Percentiles rank a stretch among this genome's conserved stretches.
These are phyloP conservation scores for Aplochiton taeniatus DNA, from an alignment of 2,797 vertebrate species.

Conservation along the genomic window DNA sequence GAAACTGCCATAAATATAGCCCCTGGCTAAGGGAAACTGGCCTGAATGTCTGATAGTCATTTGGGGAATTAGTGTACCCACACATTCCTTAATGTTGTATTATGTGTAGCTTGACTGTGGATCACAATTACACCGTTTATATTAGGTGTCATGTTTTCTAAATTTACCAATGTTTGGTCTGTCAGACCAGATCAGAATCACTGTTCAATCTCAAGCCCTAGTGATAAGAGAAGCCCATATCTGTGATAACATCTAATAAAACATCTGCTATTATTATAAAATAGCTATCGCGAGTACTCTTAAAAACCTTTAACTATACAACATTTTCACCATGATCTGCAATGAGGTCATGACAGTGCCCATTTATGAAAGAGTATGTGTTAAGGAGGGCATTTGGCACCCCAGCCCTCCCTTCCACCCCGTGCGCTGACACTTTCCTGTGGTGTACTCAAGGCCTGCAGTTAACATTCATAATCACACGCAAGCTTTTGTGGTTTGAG, in stretches of 20 bases:
- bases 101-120: background rate
- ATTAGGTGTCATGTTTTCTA: background rate
- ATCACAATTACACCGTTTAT: background rate
- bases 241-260: too few species aligned
- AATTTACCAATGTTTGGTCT: background rate
- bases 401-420: too few species aligned
- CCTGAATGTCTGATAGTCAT: background rate
- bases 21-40: slow-evolving; percentile 12
- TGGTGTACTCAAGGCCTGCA: slow-evolving; percentile 8
- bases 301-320: too few species aligned
- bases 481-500: slow-evolving; percentile 39
- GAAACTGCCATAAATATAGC: slow-evolving; percentile 15
- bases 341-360: background rate
- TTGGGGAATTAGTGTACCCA: background rate
- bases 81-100: slow-evolving; percentile 21
- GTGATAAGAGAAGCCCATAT: too few species aligned
- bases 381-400: too few species aligned
- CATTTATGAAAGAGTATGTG: slow-evolving; percentile 1
- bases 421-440: background rate
- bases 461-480: slow-evolving; percentile 53
- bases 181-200: too few species aligned
- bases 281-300: too few species aligned
- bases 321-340: too few species aligned
- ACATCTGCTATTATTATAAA: too few species aligned
- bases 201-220: too few species aligned